Base-by-base conservation (phyloP, 2,113 vertebrate species). In the Gnathonemus longibarbis region DNA sequence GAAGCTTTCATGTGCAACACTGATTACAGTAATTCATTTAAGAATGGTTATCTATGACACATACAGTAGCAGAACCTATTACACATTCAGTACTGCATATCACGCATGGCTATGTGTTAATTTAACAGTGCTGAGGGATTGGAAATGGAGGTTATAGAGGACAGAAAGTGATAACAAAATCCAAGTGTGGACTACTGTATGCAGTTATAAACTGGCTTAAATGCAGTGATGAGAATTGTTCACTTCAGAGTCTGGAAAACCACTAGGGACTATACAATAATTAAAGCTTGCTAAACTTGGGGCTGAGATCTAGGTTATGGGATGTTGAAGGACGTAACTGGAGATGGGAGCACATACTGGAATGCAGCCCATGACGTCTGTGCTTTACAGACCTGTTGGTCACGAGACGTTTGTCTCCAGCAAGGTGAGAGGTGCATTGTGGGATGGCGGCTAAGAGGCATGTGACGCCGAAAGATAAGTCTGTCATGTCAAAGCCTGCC, bases 1-100 rank as follows among this genome's bases (percentile, higher is more conserved):
- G 84, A 52, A 19, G 49, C 84, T 17, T 87, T 87, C 50, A 53
- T 87, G n/a, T 56, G 85, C n/a, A 87, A 56, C 50, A 53, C 85
- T 15, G 85, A 87, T 87, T 87, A 53, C 50, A 31, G 85, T 53
- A 13, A 53, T 53, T 87, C 85, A 39, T 53, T 87, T 87, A 53
- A 35, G 49, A 31, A 11, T 50, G 31, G 49, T 53, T 49, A 39
- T 87, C 85, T 87, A 50, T 19, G 85, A 39, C 85, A 49, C n/a
- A 53, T 39, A 31, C 31, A 31, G 31, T 31, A 49, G n/a, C 50
- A 53, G n/a, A n/a, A 31, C 49, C 85, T 87, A 53, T 52, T 46
- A 13, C 11, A 35, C 50, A 53, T 56, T 35, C 15, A 35, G 85
- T 17, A 87, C 85, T 53, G 15, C 50, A 39, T 56, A 27, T 87